Evolutionary conservation across 1,140 invertebrate genomes (phyloP).

Genomic region (Aphaenogaster rudis): DNA sequence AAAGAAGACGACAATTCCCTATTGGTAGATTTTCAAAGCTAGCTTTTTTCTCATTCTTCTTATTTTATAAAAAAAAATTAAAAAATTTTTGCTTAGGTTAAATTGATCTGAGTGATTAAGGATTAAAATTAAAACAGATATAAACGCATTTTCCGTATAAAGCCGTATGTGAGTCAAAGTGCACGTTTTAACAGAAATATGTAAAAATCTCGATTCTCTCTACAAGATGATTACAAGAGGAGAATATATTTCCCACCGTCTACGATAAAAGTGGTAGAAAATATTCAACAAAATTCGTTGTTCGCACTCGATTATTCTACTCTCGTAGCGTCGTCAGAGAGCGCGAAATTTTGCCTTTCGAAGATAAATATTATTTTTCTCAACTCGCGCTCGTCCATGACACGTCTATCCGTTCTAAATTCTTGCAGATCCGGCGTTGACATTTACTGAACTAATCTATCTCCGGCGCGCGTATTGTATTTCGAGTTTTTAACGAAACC

Average conservation of each 20-base stretch:
- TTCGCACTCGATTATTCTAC: background rate
- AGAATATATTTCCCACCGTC: background rate
- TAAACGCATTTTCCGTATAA: background rate
- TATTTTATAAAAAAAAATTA: background rate
- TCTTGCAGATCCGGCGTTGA: slow-evolving; percentile 45
- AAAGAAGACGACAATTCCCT: background rate
- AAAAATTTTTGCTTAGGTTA: background rate
- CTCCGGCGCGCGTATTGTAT: slow-evolving; percentile 41
- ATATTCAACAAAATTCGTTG: slow-evolving; percentile 3
- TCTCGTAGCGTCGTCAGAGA: slow-evolving; percentile 3
- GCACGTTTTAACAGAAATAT: slow-evolving; percentile 13
- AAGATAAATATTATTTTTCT: slow-evolving; percentile 55
- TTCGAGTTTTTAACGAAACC: slow-evolving; percentile 54
- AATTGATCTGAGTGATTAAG: background rate
- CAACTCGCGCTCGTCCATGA: background rate
- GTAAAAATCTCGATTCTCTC: slow-evolving; percentile 4
- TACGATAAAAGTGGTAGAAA: background rate
- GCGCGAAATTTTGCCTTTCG: slow-evolving; percentile 17
- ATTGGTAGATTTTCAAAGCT: background rate
- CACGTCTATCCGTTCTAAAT: slow-evolving; percentile 49
- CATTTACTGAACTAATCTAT: slow-evolving; percentile 57
- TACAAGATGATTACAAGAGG: background rate
- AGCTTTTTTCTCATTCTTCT: background rate
- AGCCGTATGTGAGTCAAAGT: background rate
- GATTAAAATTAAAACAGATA: slow-evolving; percentile 7